Conservation (phyloP, 2,113 vertebrate species). For the Daphoenositta chrysoptera region DNA sequence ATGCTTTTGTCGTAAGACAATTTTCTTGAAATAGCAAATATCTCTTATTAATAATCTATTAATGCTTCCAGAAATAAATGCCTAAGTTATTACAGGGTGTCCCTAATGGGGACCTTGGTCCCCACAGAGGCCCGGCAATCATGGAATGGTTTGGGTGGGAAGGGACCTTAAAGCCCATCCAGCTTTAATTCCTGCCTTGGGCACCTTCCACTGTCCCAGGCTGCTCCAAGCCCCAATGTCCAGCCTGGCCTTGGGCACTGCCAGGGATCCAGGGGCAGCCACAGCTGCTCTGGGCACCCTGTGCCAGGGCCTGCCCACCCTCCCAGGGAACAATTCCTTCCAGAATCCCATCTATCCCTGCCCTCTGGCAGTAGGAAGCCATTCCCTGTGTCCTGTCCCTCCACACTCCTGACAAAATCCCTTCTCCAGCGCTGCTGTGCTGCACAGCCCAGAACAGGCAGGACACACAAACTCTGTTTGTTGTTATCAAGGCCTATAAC, state of each 20-base stretch:
- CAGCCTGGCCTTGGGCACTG: not conserved
- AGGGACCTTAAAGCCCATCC: rapidly evolving
- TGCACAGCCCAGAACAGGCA: not conserved
- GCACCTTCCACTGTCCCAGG: not conserved
- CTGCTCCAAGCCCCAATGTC: not conserved
- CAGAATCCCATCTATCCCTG: not conserved
- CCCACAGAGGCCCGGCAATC: not conserved
- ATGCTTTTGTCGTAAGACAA: not conserved
- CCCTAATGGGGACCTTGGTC: not conserved
- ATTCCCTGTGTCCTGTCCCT: not conserved
- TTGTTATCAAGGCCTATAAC: rapidly evolving
- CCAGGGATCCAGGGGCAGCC: not conserved
- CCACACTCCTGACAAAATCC: not conserved
- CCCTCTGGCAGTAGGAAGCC: not conserved
- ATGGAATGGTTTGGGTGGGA: not conserved
- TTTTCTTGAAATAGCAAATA: not conserved
- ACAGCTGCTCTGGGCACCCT: not conserved
- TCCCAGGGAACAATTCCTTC: not conserved
- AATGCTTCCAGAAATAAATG: not conserved
- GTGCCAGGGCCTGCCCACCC: not conserved
- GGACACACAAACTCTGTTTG: not conserved
- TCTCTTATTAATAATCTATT: not conserved
- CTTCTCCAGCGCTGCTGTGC: not conserved
- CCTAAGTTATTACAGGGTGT: not conserved
- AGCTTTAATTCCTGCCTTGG: not conserved